Base-by-base conservation (phyloP, 2,797 vertebrate species). In the Neosilurus mollespiculum region DNA sequence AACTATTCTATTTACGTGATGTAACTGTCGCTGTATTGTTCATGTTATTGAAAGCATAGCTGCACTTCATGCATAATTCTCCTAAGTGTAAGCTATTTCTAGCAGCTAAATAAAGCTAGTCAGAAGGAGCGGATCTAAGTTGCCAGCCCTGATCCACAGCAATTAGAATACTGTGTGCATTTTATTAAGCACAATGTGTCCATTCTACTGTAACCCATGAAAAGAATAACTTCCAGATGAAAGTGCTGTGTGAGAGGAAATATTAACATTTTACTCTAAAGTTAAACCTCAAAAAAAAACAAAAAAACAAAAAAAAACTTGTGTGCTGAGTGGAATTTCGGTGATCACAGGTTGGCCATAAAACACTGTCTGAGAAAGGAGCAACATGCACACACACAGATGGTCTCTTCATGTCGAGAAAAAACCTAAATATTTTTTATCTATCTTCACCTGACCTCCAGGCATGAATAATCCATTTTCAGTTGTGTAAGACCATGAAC, bases 401-500 rank as follows among this genome's bases (percentile, higher is more conserved):
- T 24, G 69, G 3, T 56, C 24, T 26, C n/a, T 54, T 26, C 34
- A 34, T 76, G 26, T 22, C 11, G 54, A 59, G 54, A 75, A 59
- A 54, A 59, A 34, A 18, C 54, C 18, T 59, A 5, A 30, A 30
- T 30, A 22, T 34, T 34, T 77, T 49, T 78, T 12, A 24, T n/a
- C 30, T 15, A 49, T n/a, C 58, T 61, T 22, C 37, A 24, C 12
- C 76, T 78, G 59, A 78, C 58, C 37, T 49, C 37, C 14, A 59
- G 9, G 54, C 56, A 62, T 64, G 59, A 18, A 18, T 18, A 78
- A 78, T 51, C 76, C n/a, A 18, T 78, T 78, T 64, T 78, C 15
- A 65, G n/a, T 26, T 9, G 22, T 78, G 49, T 20, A 61, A 78
- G 58, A 62, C 30, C 18, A 37, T 34, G 58, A 16, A 56, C 9